A percentile compares a stretch with the other conserved stretches of the same genome.
Evolutionary conservation across 2,797 vertebrate species (phyloP).

Genomic region (Danionella dracula): DNA sequence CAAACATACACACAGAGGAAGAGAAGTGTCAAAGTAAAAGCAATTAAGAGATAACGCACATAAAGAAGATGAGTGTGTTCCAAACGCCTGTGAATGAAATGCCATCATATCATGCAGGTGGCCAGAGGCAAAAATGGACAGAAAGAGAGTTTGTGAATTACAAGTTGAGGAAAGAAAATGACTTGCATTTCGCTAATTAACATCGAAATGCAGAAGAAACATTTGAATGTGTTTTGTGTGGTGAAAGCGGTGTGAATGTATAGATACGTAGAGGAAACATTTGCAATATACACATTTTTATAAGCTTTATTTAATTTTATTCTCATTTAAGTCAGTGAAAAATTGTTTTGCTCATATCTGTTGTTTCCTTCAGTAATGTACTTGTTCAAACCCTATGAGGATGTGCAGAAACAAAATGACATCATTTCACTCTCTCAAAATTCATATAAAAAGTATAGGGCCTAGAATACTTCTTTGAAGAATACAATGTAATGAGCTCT

Average conservation of each 20-base stretch:
- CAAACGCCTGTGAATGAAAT: not conserved
- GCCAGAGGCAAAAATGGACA: not conserved
- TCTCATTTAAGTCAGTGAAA: too few species aligned
- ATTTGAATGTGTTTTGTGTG: not conserved
- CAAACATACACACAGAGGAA: too few species aligned
- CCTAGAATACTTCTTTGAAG: not conserved
- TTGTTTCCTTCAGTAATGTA: too few species aligned
- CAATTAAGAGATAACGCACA: slow-evolving; percentile 65
- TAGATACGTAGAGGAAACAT: not conserved
- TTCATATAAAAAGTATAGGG: too few species aligned
- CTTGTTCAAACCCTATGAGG: too few species aligned
- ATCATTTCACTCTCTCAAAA: not conserved
- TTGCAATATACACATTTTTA: not conserved
- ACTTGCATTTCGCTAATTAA: not conserved
- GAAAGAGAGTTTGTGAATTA: not conserved
- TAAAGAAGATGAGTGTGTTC: slow-evolving; percentile 55
- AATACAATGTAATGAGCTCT: slow-evolving; percentile 14
- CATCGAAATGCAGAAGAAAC: not conserved
- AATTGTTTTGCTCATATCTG: too few species aligned
- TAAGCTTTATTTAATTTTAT: too few species aligned
- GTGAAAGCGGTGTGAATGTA: not conserved
- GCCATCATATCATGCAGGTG: not conserved
- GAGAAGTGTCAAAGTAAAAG: slow-evolving; percentile 43
- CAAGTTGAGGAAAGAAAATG: not conserved
- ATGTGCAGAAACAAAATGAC: not conserved